Base-by-base conservation (phyloP, 2,113 vertebrate genomes). In the Setophaga kirtlandii region DNA sequence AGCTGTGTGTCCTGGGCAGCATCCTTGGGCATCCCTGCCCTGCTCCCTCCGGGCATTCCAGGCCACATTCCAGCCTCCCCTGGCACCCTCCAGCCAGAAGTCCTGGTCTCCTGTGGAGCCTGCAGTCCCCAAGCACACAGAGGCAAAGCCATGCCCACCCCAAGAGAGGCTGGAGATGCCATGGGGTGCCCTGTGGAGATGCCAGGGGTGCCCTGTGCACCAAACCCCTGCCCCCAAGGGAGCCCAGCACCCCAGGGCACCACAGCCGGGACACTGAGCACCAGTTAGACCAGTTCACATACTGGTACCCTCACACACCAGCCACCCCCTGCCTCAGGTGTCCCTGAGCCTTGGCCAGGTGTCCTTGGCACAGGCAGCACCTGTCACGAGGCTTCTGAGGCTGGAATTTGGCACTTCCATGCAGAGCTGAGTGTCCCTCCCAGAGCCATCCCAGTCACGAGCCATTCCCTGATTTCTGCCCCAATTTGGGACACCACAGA, bases 71-170 rank as follows among this genome's bases (percentile, higher is more conserved):
- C 70, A 89, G 39, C 50, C 69, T 67, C 37, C 33, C 70, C 70
- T 24, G 2, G 75, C 35, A 44, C 33, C 28, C 56, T 16, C 55
- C 56, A 84, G 33, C 5, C 47, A 68, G 22, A 68, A 33, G 28
- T 63, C 77, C 62, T 87, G 56, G 19, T 90, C 56, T 64, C 59
- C 41, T 4, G 2, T 1, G 2, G 49, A 76, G 82, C 42, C 65
- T 50, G 63, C 62, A 71, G 52, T 49, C 22, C 42, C 47, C 0
- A 0, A 60, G 28, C 3, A 1, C 20, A 70, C 0, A 0, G 7
- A 60, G 53, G 10, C 27, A 79, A 88, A 82, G 23, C 47, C 64
- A 8, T 11, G 10, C 12, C 44, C 52, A 11, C 18, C n/a, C 4
- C 37, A 5, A 20, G 63, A 63, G 70, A 31, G 20, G 68, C 9